These are phyloP conservation scores for Corythaeola cristata DNA, from an alignment of 2,113 vertebrate genomes.

Conservation along the genomic window DNA sequence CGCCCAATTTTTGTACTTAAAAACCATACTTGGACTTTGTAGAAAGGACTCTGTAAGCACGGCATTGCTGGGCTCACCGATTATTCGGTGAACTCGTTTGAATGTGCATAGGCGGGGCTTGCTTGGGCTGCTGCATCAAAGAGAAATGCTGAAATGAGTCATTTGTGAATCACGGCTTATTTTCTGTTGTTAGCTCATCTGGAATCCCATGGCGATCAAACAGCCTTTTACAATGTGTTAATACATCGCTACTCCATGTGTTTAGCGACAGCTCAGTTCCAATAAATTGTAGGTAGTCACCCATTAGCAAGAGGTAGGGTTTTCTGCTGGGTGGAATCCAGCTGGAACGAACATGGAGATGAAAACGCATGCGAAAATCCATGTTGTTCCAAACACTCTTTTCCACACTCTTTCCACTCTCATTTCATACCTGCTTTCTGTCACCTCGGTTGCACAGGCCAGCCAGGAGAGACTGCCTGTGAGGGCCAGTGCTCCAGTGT, in stretches of 20 bases:
- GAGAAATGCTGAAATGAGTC: constrained; percentile 65
- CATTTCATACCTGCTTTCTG: not conserved
- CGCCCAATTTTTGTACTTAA: constrained; percentile 30
- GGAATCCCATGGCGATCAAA: constrained; percentile 67
- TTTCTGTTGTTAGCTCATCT: constrained; percentile 65
- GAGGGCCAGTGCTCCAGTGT: accelerated
- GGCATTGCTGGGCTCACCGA: constrained; percentile 20
- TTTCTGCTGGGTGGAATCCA: not conserved
- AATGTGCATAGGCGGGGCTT: constrained; percentile 47
- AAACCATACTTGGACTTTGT: not conserved
- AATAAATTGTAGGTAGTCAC: constrained; percentile 48
- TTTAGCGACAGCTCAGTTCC: constrained; percentile 52
- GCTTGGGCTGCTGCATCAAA: constrained; percentile 59
- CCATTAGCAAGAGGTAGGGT: constrained; percentile 15
- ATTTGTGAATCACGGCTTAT: constrained; percentile 64
- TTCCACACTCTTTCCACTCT: not conserved
- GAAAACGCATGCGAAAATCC: not conserved
- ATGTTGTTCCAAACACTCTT: not conserved
- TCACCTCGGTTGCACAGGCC: not conserved
- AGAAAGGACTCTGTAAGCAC: not conserved
- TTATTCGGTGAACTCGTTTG: constrained; percentile 43
- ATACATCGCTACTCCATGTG: constrained; percentile 46
- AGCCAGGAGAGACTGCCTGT: not conserved
- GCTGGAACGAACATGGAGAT: not conserved
- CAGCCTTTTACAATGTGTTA: constrained; percentile 64